Conservation (phyloP, 2,888 invertebrate genomes). For the Xestobium rufovillosum region DNA sequence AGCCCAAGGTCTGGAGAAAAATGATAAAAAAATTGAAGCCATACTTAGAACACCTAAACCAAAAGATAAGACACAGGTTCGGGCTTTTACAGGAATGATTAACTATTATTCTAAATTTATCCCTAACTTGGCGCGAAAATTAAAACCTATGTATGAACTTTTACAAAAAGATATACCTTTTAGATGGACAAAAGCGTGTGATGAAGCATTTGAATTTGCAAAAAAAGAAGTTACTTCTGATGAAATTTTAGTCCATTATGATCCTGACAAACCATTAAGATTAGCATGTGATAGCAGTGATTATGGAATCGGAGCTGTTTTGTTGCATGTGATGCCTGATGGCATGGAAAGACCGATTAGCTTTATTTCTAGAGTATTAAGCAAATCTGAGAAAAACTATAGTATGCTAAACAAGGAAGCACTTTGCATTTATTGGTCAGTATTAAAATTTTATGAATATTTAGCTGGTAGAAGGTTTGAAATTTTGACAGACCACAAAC, state of each 20-base stretch:
- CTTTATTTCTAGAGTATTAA: not conserved
- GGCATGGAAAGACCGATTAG: slow-evolving; percentile 4
- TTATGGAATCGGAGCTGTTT: slow-evolving; percentile 12
- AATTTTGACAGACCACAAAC: not conserved
- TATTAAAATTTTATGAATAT: not conserved
- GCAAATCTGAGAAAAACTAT: not conserved
- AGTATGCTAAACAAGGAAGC: not conserved
- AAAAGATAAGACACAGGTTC: not conserved
- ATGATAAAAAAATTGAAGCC: too few species aligned
- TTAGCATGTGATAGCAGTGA: slow-evolving; percentile 15
- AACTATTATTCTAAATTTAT: slow-evolving; percentile 2
- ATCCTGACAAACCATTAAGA: slow-evolving; percentile 14
- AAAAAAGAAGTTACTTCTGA: not conserved
- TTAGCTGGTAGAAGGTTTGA: not conserved
- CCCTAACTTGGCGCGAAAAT: not conserved
- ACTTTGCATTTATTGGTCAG: not conserved
- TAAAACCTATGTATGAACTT: not conserved
- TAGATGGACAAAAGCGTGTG: slow-evolving; percentile 2
- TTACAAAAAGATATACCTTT: not conserved
- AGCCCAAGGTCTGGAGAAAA: too few species aligned
- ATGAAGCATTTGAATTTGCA: not conserved
- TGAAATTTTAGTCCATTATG: not conserved
- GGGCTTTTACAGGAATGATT: not conserved
- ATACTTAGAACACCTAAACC: too few species aligned
- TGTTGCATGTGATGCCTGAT: slow-evolving; percentile 17